Evolutionary conservation across 1,140 invertebrate genomes (phyloP), one percentile per base, ranked within the genome.

Genomic region (Parasteatoda tepidariorum): DNA sequence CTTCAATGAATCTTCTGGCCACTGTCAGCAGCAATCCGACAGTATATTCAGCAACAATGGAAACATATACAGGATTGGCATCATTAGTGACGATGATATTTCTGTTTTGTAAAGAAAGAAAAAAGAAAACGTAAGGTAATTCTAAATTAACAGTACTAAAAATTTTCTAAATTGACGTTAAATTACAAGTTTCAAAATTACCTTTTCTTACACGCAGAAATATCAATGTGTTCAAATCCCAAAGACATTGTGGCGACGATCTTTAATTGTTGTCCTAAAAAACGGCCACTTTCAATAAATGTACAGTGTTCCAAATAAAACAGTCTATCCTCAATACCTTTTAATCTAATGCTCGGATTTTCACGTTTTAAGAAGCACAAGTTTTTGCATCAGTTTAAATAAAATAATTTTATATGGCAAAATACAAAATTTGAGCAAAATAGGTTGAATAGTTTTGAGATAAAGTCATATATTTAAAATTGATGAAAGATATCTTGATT

Each of bases 201-300:
- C 87, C 89, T 84, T 68, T 86, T 85, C 34, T 87, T 86, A 85
- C 90, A 91, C 84, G 87, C 90, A 9, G 86, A 84, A 2, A 90
- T 54, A 85, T 91, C 90, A 74, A 91, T 88, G 76, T 91, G 91
- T 22, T 91, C 90, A 81, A 89, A 88, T 0, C 96, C 97, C 9
- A 97, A 97, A 2, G 96, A 97, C 90, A 97, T 95, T 0, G 96
- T 97, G 0, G 92, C 92, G 18, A 98, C 91, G 3, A 97, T 94
- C 90, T 95, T 95, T 57, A 98, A 89, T 41, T 92, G 90, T 4
- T 92, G 88, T 9, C 95, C 96, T 91, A 92, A 2, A 70, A 18
- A 31, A 28, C 31, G 18, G 22, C 2, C 3, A 7, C 28, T 66
- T 31, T 5, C 9, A 13, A 15, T 31, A 7, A 13, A n/a, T 66